Conservation (phyloP, 2,113 vertebrate species). For the Rhynchomys soricoides region DNA sequence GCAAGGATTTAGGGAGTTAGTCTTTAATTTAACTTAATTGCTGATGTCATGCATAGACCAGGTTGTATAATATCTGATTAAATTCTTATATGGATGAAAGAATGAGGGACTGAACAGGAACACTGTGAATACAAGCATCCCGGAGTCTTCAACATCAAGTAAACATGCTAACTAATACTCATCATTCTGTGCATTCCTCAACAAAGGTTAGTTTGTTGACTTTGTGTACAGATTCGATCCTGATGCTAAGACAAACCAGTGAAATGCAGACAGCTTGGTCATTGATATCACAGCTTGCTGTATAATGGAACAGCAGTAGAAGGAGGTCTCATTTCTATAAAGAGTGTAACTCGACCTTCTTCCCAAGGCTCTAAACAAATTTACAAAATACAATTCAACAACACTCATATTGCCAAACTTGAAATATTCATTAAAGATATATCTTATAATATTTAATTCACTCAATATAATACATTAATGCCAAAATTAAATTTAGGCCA, state of each 20-base stretch:
- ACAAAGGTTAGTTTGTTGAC: too few relatives aligned
- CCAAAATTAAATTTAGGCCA: not conserved
- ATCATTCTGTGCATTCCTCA: not conserved
- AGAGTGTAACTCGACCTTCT: not conserved
- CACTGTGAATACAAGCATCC: not conserved
- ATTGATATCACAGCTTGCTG: not conserved
- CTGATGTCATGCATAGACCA: not conserved
- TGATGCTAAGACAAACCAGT: not conserved
- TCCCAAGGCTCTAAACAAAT: not conserved
- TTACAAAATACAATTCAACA: not conserved
- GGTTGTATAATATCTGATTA: not conserved
- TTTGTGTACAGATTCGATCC: not conserved
- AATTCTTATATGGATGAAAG: not conserved
- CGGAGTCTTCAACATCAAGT: not conserved
- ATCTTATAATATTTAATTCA: not conserved
- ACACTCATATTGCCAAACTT: not conserved
- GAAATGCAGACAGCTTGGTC: not conserved
- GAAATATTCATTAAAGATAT: not conserved
- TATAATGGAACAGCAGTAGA: too few relatives aligned
- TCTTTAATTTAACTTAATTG: not conserved
- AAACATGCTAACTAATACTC: not conserved
- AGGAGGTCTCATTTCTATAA: too few relatives aligned
- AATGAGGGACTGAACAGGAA: not conserved
- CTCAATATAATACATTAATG: not conserved
- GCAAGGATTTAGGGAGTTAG: not conserved